Conservation (phyloP, 2,797 vertebrate species). For the Coendou prehensilis region DNA sequence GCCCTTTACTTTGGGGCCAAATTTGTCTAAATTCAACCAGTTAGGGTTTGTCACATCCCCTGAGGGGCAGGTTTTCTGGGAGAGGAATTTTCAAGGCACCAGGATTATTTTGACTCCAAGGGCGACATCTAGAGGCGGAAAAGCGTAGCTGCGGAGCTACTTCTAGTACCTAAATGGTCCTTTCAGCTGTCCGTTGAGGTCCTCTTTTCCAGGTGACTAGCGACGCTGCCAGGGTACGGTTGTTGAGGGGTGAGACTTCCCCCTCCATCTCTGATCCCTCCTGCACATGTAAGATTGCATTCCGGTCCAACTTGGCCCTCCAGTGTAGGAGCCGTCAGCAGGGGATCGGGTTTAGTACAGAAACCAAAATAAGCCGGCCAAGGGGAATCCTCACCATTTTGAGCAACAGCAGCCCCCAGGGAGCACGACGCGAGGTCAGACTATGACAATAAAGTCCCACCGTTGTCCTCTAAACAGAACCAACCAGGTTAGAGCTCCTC, state of each 20-base stretch:
- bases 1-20: not conserved
- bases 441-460: rapidly evolving
- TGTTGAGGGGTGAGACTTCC: rapidly evolving
- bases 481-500: not conserved
- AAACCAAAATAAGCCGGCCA: not conserved
- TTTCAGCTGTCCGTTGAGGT: not conserved
- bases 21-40: not conserved
- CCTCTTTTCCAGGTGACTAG: not conserved
- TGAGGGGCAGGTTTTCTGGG: not conserved
- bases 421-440: rapidly evolving
- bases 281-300: not conserved
- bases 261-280: not conserved
- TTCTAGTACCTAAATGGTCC: not conserved
- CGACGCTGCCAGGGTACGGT: not conserved
- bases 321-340: not conserved
- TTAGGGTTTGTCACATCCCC: not conserved
- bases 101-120: constrained; percentile 67
- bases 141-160: not conserved
- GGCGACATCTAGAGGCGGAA: constrained; percentile 77
- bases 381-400: not conserved
- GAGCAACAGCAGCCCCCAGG: not conserved
- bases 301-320: not conserved
- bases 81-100: not conserved
- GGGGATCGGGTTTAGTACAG: not conserved
- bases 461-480: not conserved